Percentiles rank a stretch among this genome's conserved stretches.
phyloP scores from a whole-genome alignment of 2,888 invertebrate genomes.

The Dryococelus australis region DNA sequence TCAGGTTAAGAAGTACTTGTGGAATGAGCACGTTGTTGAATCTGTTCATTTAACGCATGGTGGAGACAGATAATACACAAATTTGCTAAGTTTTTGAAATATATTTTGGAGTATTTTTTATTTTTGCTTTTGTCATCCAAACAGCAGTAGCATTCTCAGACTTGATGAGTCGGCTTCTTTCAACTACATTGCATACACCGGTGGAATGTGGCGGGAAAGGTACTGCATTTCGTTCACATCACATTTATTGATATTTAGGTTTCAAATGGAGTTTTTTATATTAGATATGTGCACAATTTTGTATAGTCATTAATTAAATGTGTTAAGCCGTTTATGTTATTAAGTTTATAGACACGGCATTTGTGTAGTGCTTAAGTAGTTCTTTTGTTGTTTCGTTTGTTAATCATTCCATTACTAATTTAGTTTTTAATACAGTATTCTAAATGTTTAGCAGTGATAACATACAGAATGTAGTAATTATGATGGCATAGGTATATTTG shows the following conservation, averaged over 20 bases:
- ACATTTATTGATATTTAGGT: slow-evolving; percentile 41
- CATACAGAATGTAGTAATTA: no score
- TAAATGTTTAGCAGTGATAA: no score
- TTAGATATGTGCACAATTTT: slow-evolving; percentile 37
- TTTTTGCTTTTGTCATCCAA: slow-evolving; percentile 13
- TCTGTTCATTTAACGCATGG: background rate
- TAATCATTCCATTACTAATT: no score
- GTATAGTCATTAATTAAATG: no score
- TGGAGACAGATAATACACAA: background rate
- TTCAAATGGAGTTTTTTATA: slow-evolving; percentile 49
- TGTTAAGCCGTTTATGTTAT: background rate
- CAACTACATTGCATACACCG: slow-evolving; percentile 58
- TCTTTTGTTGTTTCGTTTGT: no score
- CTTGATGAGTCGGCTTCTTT: slow-evolving; percentile 59
- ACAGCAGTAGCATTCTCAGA: slow-evolving; percentile 47
- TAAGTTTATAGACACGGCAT: background rate
- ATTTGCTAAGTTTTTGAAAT: background rate
- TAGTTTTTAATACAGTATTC: no score
- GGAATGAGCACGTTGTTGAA: slow-evolving; percentile 9
- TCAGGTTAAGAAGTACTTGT: background rate
- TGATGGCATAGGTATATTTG: no score
- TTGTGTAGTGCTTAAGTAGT: no score
- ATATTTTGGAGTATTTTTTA: background rate
- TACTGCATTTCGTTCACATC: slow-evolving; percentile 51
- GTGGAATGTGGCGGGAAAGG: slow-evolving; percentile 65